phyloP scores from a whole-genome alignment of 1,140 invertebrate genomes.

The Drosophila mojavensis region DNA sequence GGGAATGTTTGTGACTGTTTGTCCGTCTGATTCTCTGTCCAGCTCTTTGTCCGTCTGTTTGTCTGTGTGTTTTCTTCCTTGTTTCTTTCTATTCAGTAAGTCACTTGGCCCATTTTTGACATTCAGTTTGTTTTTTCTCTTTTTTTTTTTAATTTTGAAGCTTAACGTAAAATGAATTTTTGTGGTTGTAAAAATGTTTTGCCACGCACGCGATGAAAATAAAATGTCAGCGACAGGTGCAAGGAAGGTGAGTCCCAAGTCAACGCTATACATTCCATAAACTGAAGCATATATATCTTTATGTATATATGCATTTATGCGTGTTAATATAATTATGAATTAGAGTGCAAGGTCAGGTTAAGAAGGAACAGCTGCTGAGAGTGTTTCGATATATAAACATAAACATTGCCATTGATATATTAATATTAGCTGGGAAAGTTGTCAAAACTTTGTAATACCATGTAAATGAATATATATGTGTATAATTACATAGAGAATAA shows the following conservation, averaged over 20 bases:
- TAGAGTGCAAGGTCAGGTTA: conserved; percentile 22
- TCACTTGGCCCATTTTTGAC: conserved; percentile 22
- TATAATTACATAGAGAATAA: no score
- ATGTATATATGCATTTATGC: conserved; percentile 23
- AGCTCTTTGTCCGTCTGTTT: neutral
- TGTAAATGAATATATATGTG: neutral
- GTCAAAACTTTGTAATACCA: neutral
- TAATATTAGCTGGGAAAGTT: neutral
- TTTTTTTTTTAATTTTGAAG: conserved; percentile 31
- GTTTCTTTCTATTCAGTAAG: conserved; percentile 16
- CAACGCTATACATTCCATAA: neutral
- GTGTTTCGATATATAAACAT: neutral
- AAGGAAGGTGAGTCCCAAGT: conserved; percentile 46
- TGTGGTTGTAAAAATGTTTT: conserved; percentile 74
- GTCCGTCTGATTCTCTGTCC: neutral
- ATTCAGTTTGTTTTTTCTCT: neutral
- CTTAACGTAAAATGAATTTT: conserved; percentile 74
- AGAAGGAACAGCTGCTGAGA: neutral
- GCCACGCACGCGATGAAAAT: conserved; percentile 69
- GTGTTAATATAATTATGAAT: conserved; percentile 10
- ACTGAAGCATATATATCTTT: conserved; percentile 7
- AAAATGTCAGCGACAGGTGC: conserved; percentile 64
- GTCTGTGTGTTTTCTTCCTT: neutral
- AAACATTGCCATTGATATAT: neutral
- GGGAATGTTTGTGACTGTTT: neutral